Evolutionary conservation across 2,888 invertebrate genomes (phyloP).

Genomic region (Resseliella maxima): DNA sequence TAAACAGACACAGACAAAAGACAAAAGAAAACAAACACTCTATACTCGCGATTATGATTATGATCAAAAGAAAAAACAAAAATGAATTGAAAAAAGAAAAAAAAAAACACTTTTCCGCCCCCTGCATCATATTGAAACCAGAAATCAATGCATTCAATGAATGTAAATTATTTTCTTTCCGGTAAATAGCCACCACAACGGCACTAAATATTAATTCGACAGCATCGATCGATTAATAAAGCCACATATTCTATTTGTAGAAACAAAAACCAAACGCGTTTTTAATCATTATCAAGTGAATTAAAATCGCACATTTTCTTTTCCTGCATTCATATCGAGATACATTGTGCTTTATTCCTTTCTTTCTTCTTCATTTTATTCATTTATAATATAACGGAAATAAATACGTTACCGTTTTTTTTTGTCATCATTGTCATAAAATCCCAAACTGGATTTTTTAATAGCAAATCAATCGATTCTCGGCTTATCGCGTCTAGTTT

Average conservation of each 20-base stretch:
- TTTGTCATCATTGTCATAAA: background rate
- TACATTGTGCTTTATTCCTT: background rate
- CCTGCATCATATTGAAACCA: background rate
- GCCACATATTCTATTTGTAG: slow-evolving; percentile 19
- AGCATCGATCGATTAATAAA: background rate
- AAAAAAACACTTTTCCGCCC: background rate
- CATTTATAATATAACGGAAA: no score
- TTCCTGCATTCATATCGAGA: background rate
- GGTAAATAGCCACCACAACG: background rate
- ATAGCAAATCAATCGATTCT: slow-evolving; percentile 46
- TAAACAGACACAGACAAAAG: background rate
- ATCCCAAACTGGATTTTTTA: slow-evolving; percentile 29
- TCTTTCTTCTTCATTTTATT: background rate
- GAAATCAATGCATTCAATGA: slow-evolving; percentile 2
- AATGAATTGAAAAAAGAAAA: no score
- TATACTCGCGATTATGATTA: background rate
- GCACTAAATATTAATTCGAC: background rate
- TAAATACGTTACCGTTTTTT: background rate
- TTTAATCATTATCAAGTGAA: slow-evolving; percentile 13
- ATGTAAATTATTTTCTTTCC: slow-evolving; percentile 43
- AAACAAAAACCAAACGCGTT: slow-evolving; percentile 29
- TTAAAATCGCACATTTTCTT: slow-evolving; percentile 8
- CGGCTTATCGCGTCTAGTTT: slow-evolving; percentile 52
- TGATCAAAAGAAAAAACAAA: no score
- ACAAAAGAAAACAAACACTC: background rate